Conservation (phyloP, 2,888 invertebrate genomes). For the Cylindroiulus punctatus region DNA sequence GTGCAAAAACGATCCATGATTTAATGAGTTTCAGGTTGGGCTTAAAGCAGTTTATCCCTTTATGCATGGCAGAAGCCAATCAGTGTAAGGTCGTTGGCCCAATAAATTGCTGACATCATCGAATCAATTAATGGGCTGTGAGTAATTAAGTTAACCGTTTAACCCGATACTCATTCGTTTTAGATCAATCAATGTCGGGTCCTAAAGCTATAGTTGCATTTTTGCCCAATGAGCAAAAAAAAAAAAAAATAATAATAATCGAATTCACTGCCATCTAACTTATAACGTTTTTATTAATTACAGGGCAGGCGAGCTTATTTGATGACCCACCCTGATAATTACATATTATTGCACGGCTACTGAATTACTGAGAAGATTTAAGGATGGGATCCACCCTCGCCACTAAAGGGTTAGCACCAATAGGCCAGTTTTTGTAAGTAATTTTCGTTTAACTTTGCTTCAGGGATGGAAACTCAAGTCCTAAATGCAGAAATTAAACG, state of each 20-base stretch:
- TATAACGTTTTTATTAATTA: constrained; percentile 3
- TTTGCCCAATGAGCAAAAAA: not conserved
- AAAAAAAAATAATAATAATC: not conserved
- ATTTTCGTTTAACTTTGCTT: not conserved
- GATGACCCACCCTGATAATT: constrained; percentile 42
- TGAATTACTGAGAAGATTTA: constrained; percentile 3
- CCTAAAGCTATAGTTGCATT: not conserved
- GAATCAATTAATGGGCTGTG: not conserved
- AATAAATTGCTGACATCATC: constrained; percentile 23
- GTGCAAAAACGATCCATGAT: not conserved
- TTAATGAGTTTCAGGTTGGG: constrained; percentile 1
- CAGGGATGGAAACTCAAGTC: not conserved
- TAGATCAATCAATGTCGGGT: constrained; percentile 15
- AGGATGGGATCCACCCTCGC: not conserved
- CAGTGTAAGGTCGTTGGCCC: not conserved
- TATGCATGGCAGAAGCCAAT: not conserved
- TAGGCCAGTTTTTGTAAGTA: not conserved
- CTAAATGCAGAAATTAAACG: not conserved
- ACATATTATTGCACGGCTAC: not conserved
- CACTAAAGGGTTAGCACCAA: not conserved
- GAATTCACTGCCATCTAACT: not conserved
- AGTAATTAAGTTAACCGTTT: constrained; percentile 38
- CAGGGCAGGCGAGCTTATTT: not conserved
- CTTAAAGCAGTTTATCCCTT: not conserved
- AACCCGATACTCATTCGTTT: constrained; percentile 29